Percentiles rank a stretch among this genome's conserved stretches.
phyloP scores from a whole-genome alignment of 2,888 invertebrate species.

The Erebia epiphron region DNA sequence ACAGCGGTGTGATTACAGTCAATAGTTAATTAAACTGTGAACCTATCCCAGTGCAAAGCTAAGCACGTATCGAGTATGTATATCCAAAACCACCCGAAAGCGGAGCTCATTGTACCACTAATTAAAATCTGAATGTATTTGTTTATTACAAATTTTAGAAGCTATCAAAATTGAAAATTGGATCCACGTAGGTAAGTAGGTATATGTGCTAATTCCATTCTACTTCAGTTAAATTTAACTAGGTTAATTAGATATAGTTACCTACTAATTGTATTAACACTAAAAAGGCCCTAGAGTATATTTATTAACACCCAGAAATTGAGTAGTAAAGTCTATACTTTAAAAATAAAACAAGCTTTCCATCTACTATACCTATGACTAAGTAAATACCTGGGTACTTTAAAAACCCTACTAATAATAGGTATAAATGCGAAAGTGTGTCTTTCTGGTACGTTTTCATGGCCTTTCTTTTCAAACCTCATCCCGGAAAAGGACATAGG shows the following conservation, averaged over 20 bases:
- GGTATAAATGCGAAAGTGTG: too few relatives aligned
- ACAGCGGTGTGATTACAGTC: background rate
- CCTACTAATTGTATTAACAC: background rate
- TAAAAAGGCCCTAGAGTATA: background rate
- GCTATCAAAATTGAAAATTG: constrained; percentile 4
- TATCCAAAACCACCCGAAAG: constrained; percentile 8
- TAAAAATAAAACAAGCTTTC: too few relatives aligned
- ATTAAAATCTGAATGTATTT: constrained; percentile 22
- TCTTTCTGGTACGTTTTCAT: too few relatives aligned
- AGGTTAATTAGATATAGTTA: background rate
- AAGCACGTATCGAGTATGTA: background rate
- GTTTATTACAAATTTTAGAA: background rate
- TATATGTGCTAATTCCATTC: background rate
- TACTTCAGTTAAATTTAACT: background rate
- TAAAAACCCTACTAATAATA: too few relatives aligned
- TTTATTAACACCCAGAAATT: too few relatives aligned
- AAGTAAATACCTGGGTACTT: too few relatives aligned
- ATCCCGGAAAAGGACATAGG: too few relatives aligned
- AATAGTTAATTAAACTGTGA: constrained; percentile 2
- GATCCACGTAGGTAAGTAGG: background rate
- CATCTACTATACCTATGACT: too few relatives aligned
- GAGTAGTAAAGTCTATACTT: too few relatives aligned
- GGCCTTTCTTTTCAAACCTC: too few relatives aligned
- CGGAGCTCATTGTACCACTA: constrained; percentile 13
- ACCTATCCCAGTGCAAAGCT: background rate